Percentiles rank a stretch among this genome's conserved stretches.
phyloP scores from a whole-genome alignment of 2,888 invertebrate genomes.

The Cataglyphis rosenhaueri region DNA sequence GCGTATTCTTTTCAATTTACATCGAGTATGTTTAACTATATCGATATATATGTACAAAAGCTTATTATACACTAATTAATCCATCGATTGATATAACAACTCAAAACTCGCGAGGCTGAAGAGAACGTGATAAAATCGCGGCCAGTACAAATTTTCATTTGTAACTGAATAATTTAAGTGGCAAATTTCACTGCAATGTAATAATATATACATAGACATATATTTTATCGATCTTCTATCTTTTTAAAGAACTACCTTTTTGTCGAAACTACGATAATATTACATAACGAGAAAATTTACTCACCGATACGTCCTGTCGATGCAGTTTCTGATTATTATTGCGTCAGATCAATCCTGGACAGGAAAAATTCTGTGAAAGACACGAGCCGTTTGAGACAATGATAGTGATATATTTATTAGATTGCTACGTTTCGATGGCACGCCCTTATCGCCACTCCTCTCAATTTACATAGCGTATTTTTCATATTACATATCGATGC shows the following conservation, averaged over 20 bases:
- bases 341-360: not conserved
- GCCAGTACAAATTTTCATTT: not conserved
- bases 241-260: not conserved
- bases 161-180: not conserved
- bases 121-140: not conserved
- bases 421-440: not conserved
- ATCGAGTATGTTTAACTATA: too few relatives aligned
- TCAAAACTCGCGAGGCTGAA: not conserved
- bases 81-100: not conserved
- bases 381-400: not conserved
- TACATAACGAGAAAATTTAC: not conserved
- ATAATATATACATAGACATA: not conserved
- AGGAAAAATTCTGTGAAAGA: not conserved
- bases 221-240: not conserved
- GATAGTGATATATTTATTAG: not conserved
- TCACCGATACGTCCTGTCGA: not conserved
- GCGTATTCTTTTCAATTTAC: too few relatives aligned
- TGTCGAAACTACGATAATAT: not conserved
- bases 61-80: not conserved
- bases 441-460: not conserved
- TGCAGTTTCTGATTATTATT: not conserved
- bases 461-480: not conserved
- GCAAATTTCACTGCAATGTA: not conserved
- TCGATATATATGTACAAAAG: not conserved
- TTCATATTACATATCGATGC: not conserved